Conservation (phyloP, 1,140 invertebrate species). For the Octopus sinensis region DNA sequence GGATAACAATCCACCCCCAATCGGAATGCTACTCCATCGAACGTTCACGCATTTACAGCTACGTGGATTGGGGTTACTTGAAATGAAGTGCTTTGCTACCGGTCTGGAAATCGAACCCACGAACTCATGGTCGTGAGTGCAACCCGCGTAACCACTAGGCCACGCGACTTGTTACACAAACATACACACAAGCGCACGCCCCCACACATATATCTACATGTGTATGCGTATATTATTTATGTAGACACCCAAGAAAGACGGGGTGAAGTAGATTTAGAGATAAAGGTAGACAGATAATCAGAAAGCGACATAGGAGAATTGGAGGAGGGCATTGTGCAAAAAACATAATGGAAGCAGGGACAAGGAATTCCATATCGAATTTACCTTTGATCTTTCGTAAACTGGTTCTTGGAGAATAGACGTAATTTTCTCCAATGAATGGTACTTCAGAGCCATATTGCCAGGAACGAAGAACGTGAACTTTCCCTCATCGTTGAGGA, state of each 20-base stretch:
- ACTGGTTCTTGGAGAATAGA: not conserved
- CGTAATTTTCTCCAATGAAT: not conserved
- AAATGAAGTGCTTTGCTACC: too few relatives aligned
- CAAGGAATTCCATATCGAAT: not conserved
- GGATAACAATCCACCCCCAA: too few relatives aligned
- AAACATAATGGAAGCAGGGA: not conserved
- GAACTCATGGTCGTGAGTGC: too few relatives aligned
- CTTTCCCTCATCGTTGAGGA: not conserved
- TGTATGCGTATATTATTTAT: too few relatives aligned
- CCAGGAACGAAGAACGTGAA: slow-evolving; percentile 10
- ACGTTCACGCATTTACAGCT: too few relatives aligned
- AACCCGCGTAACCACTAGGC: too few relatives aligned
- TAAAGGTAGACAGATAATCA: not conserved
- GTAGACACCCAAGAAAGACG: not conserved
- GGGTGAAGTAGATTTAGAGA: not conserved
- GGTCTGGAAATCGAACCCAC: too few relatives aligned
- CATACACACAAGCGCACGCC: too few relatives aligned
- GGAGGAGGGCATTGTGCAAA: not conserved
- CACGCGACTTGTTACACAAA: too few relatives aligned
- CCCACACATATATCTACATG: too few relatives aligned
- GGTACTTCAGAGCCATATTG: slow-evolving; percentile 3
- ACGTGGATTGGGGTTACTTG: too few relatives aligned
- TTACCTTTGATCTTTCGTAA: slow-evolving; percentile 7
- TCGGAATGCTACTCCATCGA: too few relatives aligned
- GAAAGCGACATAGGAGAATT: not conserved